Percentiles rank a stretch among this genome's conserved stretches.
phyloP scores from a whole-genome alignment of 2,888 invertebrate species.

The Xylota sylvarum region DNA sequence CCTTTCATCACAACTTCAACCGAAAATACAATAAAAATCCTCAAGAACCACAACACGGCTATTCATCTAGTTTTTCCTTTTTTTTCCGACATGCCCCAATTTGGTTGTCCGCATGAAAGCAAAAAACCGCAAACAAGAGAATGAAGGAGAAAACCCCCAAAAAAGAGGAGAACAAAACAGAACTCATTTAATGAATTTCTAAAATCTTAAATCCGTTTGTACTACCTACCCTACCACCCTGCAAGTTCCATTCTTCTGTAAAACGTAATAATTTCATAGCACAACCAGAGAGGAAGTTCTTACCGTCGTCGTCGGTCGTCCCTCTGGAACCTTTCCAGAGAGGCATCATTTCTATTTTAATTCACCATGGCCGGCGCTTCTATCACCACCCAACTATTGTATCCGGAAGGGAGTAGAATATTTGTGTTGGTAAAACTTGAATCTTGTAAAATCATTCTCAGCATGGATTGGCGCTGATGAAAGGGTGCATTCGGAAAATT shows the following conservation, averaged over 20 bases:
- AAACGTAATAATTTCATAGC: slow-evolving; percentile 60
- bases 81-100: slow-evolving; percentile 24
- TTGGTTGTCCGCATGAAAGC: slow-evolving; percentile 41
- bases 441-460: slow-evolving; percentile 12
- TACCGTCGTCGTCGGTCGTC: too few species aligned
- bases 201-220: slow-evolving; percentile 59
- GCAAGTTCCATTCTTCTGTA: slow-evolving; percentile 45
- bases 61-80: slow-evolving; percentile 20
- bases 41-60: slow-evolving; percentile 45
- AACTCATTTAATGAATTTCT: slow-evolving; percentile 61
- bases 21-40: slow-evolving; percentile 21
- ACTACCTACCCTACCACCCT: slow-evolving; percentile 16
- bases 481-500: slow-evolving; percentile 44
- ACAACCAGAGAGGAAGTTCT: neutral
- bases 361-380: neutral
- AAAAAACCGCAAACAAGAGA: slow-evolving; percentile 44
- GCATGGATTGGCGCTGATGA: slow-evolving; percentile 1
- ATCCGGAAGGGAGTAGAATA: neutral
- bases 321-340: neutral
- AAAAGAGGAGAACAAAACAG: slow-evolving; percentile 14
- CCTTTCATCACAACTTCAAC: slow-evolving; percentile 1
- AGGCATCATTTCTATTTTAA: slow-evolving; percentile 11
- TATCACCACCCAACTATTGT: slow-evolving; percentile 17
- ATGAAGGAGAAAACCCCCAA: slow-evolving; percentile 18
- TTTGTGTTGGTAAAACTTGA: slow-evolving; percentile 33